phyloP scores from a whole-genome alignment of 1,140 invertebrate species.

The Lordiphosa stackelbergi region DNA sequence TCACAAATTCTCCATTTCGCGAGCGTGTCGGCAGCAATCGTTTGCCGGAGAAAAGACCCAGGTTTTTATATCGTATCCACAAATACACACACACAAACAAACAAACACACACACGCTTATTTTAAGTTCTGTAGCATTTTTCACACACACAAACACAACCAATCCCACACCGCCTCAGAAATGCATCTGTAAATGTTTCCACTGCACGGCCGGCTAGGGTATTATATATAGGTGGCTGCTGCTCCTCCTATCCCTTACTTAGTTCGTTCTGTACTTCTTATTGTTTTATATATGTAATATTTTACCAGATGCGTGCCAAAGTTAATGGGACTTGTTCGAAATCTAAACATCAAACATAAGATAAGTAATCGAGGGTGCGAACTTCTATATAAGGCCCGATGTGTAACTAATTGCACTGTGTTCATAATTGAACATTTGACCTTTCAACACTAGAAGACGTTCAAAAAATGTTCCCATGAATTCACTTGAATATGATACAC shows the following conservation, averaged over 20 bases:
- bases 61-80: slow-evolving; percentile 80
- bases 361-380: too few relatives aligned
- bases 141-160: slow-evolving; percentile 15
- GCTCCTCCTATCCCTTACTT: slow-evolving; percentile 5
- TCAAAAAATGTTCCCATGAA: too few relatives aligned
- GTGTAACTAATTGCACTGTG: too few relatives aligned
- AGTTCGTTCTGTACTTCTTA: slow-evolving; percentile 17
- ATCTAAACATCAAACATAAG: too few relatives aligned
- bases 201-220: slow-evolving; percentile 31
- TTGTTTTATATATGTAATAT: slow-evolving; percentile 7
- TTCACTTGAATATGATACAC: too few relatives aligned
- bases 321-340: too few relatives aligned
- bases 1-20: slow-evolving; percentile 88
- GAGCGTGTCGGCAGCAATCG: slow-evolving; percentile 92
- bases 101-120: slow-evolving; percentile 13
- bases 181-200: slow-evolving; percentile 43
- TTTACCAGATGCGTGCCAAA: too few relatives aligned
- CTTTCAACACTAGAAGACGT: too few relatives aligned
- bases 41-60: slow-evolving; percentile 87
- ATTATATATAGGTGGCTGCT: slow-evolving; percentile 11
- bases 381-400: too few relatives aligned
- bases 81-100: slow-evolving; percentile 1
- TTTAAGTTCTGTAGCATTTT: too few relatives aligned
- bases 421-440: too few relatives aligned
- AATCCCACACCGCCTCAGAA: slow-evolving; percentile 18